These are phyloP conservation scores for Phthorimaea operculella DNA, from an alignment of 1,140 invertebrate genomes.

Conservation along the genomic window DNA sequence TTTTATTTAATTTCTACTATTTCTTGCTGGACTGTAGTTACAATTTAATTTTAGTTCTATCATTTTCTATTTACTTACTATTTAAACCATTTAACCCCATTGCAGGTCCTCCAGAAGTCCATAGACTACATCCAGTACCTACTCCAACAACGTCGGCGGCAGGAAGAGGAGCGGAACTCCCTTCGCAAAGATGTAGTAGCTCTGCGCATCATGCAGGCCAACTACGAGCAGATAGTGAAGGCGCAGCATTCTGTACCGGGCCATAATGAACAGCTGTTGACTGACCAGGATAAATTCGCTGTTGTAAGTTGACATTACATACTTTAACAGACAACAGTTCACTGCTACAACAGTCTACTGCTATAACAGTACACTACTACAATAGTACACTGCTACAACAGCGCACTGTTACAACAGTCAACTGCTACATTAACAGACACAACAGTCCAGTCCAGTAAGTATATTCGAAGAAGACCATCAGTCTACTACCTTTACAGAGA, in stretches of 20 bases:
- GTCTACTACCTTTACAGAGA: conserved; percentile 98
- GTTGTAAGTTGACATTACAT: conserved; percentile 75
- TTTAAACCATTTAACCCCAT: too few relatives aligned
- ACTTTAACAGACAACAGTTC: too few relatives aligned
- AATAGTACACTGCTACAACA: conserved; percentile 92
- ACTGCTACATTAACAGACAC: too few relatives aligned
- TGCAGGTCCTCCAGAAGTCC: conserved; percentile 84
- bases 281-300: conserved; percentile 96
- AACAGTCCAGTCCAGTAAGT: too few relatives aligned
- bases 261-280: conserved; percentile 85
- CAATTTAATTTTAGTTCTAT: too few relatives aligned
- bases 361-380: too few relatives aligned
- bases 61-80: too few relatives aligned
- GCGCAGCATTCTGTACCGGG: conserved; percentile 94
- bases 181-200: conserved; percentile 96
- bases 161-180: conserved; percentile 91
- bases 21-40: too few relatives aligned
- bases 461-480: too few relatives aligned
- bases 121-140: conserved; percentile 93
- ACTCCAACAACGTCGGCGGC: conserved; percentile 90
- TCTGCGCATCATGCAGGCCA: conserved; percentile 90
- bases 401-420: conserved; percentile 72
- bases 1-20: too few relatives aligned
- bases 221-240: conserved; percentile 96
- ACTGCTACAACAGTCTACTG: too few relatives aligned